Evolutionary conservation across 2,888 invertebrate genomes (phyloP), one percentile per base, ranked within the genome.

Genomic region (Idaea straminata): DNA sequence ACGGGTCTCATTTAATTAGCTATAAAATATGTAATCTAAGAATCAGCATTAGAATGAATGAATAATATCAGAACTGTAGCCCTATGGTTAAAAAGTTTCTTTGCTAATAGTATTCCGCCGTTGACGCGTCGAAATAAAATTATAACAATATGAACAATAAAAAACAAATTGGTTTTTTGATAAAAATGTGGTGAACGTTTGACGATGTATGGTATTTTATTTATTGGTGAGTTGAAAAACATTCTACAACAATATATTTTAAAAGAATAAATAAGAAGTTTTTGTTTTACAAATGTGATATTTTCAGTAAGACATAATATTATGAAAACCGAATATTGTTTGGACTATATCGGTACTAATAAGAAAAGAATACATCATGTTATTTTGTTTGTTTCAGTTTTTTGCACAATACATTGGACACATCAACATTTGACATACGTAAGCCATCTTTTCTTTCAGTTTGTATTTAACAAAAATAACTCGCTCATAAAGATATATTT

Each of bases 371-470:
- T 0, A 47, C 7, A 4, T 36, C 4, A 36, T 36, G 36, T 10
- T 13, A 47, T 7, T 47, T 7, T 67, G 38, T 68, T 61, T 65
- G 65, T 77, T 88, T 68, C 83, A 89, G 88, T 79, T 62, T 62
- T 84, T 34, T 73, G 73, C 34, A 67, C 79, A 65, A 64, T 79
- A 57, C 71, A 78, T 63, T 76, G 79, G 78, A 76, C 82, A 63
- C 75, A 80, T 71, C 80, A 81, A 61, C 88, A 89, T 75, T 79
- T 87, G 66, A 72, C 81, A 64, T 84, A 79, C 66, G 84, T 86
- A 81, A 81, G 65, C 64, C 61, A 10, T 3, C 3, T 4, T 1
- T 62, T 35, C 57, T 59, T 61, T 64, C 59, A 59, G 0, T 6
- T 60, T 62, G 15, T 59, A n/a, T 15, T 35, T 3, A 25, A 25